Evolutionary conservation across 2,888 invertebrate genomes (phyloP).

Genomic region (Omphaloscelis lunosa): DNA sequence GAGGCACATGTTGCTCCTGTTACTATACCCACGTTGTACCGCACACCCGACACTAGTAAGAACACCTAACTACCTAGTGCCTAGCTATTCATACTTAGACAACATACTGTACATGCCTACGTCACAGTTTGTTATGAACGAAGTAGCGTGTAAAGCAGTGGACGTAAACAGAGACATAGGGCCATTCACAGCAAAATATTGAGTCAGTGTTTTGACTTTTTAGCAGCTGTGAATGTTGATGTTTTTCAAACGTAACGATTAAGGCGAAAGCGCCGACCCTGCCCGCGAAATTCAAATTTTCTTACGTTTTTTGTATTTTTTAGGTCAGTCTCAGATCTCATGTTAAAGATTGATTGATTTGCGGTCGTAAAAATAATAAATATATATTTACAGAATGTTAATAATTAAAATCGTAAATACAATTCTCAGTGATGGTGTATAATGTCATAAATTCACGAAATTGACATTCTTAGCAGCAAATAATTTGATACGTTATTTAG

Average conservation of each 20-base stretch:
- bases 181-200: constrained; percentile 15
- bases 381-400: too few species aligned
- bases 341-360: too few species aligned
- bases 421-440: too few species aligned
- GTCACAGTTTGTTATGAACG: constrained; percentile 35
- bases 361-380: too few species aligned
- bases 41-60: constrained; percentile 2
- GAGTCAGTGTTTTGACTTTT: constrained; percentile 26
- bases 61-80: neutral
- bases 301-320: too few species aligned
- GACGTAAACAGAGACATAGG: constrained; percentile 21
- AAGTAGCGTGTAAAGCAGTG: neutral
- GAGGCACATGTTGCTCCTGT: constrained; percentile 25
- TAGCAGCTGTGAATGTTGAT: constrained; percentile 6
- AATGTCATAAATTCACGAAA: too few species aligned
- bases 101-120: constrained; percentile 20
- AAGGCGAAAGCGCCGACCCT: too few species aligned
- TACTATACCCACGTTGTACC: constrained; percentile 10
- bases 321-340: too few species aligned
- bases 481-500: too few species aligned
- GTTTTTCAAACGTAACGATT: neutral
- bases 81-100: constrained; percentile 10
- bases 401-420: too few species aligned
- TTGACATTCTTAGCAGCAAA: too few species aligned
- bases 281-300: too few species aligned